These are phyloP conservation scores for Karalla daura DNA, from an alignment of 2,797 vertebrate species.

Conservation along the genomic window DNA sequence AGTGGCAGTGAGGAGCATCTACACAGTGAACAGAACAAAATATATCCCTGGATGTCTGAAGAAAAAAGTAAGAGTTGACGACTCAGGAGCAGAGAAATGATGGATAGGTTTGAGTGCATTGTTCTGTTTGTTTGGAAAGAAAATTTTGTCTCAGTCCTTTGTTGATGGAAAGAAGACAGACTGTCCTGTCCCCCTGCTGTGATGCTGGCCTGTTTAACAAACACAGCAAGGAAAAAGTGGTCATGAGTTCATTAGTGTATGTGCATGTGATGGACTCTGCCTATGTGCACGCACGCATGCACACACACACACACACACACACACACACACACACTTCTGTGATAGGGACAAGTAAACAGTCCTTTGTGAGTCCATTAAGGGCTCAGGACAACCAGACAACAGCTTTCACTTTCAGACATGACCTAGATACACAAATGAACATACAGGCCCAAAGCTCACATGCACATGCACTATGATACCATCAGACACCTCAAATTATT, in stretches of 20 bases:
- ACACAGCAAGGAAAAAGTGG: constrained; percentile 42
- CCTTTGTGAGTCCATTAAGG: constrained; percentile 61
- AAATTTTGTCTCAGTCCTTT: constrained; percentile 31
- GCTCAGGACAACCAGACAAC: constrained; percentile 62
- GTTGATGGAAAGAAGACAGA: constrained; percentile 53
- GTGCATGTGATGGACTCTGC: background rate
- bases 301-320: constrained; percentile 12
- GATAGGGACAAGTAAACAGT: constrained; percentile 33
- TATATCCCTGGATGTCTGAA: background rate
- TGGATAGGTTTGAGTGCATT: constrained; percentile 8
- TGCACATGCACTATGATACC: constrained; percentile 47
- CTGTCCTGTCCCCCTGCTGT: constrained; percentile 43
- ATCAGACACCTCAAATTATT: constrained; percentile 60
- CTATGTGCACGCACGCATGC: background rate
- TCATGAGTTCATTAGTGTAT: background rate
- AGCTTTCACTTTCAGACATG: constrained; percentile 69
- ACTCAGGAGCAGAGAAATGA: too few species aligned
- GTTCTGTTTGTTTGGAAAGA: constrained; percentile 12
- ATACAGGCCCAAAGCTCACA: background rate
- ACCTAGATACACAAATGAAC: constrained; percentile 52
- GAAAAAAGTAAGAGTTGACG: background rate
- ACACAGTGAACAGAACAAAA: background rate
- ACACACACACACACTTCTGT: constrained; percentile 9
- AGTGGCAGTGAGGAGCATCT: background rate
- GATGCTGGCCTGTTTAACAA: constrained; percentile 36